Base-by-base conservation (phyloP, 1,140 invertebrate genomes). In the Rhizoglyphus robini region DNA sequence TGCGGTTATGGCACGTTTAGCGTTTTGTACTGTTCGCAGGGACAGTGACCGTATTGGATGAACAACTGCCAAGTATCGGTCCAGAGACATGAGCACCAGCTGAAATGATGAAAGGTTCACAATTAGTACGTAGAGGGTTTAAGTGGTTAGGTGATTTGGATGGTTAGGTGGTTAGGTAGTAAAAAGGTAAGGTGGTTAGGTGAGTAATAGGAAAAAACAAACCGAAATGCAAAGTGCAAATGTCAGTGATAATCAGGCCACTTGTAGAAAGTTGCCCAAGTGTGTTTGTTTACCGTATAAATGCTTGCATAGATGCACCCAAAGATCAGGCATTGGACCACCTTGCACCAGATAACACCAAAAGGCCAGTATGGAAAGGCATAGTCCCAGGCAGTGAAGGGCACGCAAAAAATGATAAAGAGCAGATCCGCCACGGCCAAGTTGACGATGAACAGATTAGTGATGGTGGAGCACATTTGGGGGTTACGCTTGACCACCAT, bases 351-450 rank as follows among this genome's bases (percentile, higher is more conserved):
- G 64, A 85, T 74, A 70, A 86, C 83, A 11, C 91, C 90, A 73
- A 95, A 95, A 0, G 88, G 88, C 93, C 93, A 96, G 73, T 83
- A 83, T 0, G 85, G 82, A 70, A 90, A 76, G 0, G 88, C 86
- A 75, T 91, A 93, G 71, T 92, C 89, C 18, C 85, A 85, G 0
- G 88, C 89, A 3, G 90, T 94, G 73, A 91, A 92, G 0, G 93
- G 93, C 31, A 96, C 90, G 77, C 93, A 97, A 76, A 96, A 92
- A 49, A 93, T 83, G 41, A 96, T 90, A 75, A 97, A 96, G 4
- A 94, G 81, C 8, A 96, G 78, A 76, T 97, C 93, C 4, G 93
- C 92, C 23, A 90, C 79, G 1, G 88, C 88, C 54, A 90, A 75
- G 73, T 90, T 90, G 65, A 88, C 87, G 67, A 96, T 95, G 3